Conservation (phyloP, 2,113 vertebrate species). For the Progne subis region DNA sequence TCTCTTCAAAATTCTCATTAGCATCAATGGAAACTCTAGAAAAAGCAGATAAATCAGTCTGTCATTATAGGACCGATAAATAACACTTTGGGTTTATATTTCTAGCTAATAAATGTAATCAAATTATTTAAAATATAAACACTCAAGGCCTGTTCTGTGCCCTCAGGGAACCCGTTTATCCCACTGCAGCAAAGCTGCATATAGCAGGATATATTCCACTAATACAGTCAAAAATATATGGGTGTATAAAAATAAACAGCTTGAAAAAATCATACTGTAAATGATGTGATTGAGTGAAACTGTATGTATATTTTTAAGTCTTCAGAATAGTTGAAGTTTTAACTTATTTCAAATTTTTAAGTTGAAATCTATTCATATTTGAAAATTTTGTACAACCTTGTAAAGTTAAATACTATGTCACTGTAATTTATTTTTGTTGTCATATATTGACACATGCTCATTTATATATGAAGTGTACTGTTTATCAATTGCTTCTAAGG, state of each 20-base stretch:
- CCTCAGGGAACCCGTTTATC: constrained; percentile 69
- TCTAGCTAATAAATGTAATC: constrained; percentile 9
- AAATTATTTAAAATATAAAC: constrained; percentile 27
- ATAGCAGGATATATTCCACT: constrained; percentile 56
- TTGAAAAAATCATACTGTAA: constrained; percentile 62
- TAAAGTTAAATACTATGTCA: constrained; percentile 74
- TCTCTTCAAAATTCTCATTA: constrained; percentile 9
- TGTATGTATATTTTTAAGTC: constrained; percentile 68
- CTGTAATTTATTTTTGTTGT: constrained; percentile 77
- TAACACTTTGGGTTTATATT: constrained; percentile 23
- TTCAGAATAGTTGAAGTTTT: constrained; percentile 69
- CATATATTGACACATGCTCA: constrained; percentile 72
- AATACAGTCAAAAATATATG: constrained; percentile 46
- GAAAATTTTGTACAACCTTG: constrained; percentile 75
- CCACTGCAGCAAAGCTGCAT: constrained; percentile 52
- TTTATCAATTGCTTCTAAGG: constrained; percentile 76
- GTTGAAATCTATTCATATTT: constrained; percentile 73
- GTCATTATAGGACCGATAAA: not conserved
- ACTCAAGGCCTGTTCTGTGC: constrained; percentile 65
- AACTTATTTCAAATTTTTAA: constrained; percentile 75
- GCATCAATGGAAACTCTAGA: not conserved
- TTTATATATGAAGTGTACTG: constrained; percentile 77
- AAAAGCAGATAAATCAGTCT: constrained; percentile 21
- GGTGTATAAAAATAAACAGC: constrained; percentile 56
- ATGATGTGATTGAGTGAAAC: constrained; percentile 56